Base-by-base conservation (phyloP, 2,797 vertebrate species). In the Anguilla marmorata region DNA sequence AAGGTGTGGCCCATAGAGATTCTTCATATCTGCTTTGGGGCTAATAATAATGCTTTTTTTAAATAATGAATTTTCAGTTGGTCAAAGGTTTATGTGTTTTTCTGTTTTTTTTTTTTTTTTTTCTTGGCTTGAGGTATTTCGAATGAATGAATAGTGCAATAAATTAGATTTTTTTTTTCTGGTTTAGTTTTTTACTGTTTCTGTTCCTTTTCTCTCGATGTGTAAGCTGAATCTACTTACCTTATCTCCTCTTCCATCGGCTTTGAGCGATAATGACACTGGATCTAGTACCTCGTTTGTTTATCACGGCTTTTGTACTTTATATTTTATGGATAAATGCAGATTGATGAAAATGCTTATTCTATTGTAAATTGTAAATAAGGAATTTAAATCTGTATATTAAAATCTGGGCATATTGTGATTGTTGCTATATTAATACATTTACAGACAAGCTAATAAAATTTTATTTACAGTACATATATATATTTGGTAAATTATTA, bases 311-410 rank as follows among this genome's bases (percentile, higher is more conserved):
- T 97, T 98, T 98, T 97, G 92, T 96, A 97, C 96, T 96, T 95
- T 97, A 95, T 95, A 97, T 98, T 98, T 97, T 97, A 93, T 93
- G 94, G 93, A 94, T 91, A 92, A 94, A 93, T 82, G 45, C 79
- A 82, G 79, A 92, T 91, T 90, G 90, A 93, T 88, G 87, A 91
- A 95, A 94, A 89, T 90, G 89, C 90, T 90, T 95, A 95, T 90
- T 89, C 94, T 95, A 94, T 94, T 98, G 97, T 98, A 97, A 96
- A 98, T 97, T 99, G 96, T 98, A 97, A 96, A 97, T 97, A 96
- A 93, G 93, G 93, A 92, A 90, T 95, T 95, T 91, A 90, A 95
- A 94, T 93, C 90, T 97, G 95, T 97, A 96, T 92, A 88, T 96
- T 97, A 97, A n/a, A 69, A 69, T 69, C n/a, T 69, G 90, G 90